These are phyloP conservation scores for Brienomyrus longianalis DNA, from an alignment of 2,113 vertebrate genomes.

Conservation along the genomic window DNA sequence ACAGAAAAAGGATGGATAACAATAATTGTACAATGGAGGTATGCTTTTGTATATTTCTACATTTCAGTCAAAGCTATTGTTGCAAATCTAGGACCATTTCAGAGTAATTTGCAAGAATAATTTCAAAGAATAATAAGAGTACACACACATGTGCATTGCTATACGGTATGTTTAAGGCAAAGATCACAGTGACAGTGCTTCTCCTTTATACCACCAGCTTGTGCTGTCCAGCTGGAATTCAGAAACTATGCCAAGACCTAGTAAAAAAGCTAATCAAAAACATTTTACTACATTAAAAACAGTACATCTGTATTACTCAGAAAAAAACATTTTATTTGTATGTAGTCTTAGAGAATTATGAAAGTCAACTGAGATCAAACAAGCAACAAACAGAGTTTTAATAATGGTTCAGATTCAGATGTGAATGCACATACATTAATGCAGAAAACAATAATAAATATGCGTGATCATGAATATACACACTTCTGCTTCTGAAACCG, in stretches of 20 bases:
- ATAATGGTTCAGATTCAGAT: not conserved
- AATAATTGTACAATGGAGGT: not conserved
- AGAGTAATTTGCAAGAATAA: not conserved
- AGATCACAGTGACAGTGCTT: not conserved
- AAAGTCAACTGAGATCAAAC: not conserved
- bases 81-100: not conserved
- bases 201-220: not conserved
- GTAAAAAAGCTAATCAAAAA: not conserved
- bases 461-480: not conserved
- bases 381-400: not conserved
- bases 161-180: not conserved
- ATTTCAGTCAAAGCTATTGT: not conserved
- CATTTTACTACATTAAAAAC: not conserved
- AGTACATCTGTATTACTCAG: not conserved
- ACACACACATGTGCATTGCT: not conserved
- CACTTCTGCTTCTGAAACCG: not conserved
- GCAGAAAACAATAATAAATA: not conserved
- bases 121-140: not conserved
- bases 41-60: not conserved
- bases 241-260: not conserved
- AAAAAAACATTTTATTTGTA: not conserved
- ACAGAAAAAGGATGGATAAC: not conserved
- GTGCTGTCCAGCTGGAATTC: not conserved
- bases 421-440: not conserved
- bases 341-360: not conserved